Conservation (phyloP, 2,888 invertebrate species). For the Caenorhabditis japonica region DNA sequence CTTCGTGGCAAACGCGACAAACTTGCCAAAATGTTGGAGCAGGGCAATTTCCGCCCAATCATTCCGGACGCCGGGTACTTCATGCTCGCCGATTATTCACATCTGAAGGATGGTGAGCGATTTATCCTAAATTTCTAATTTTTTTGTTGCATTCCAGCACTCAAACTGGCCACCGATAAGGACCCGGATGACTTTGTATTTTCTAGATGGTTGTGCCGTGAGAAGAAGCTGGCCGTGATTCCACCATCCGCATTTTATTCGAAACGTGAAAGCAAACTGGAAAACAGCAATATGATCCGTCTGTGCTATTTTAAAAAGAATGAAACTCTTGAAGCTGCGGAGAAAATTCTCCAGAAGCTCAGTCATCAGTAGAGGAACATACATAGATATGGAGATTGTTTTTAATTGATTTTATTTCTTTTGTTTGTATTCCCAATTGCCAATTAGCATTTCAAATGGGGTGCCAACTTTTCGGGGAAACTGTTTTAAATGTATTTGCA, state of each 20-base stretch:
- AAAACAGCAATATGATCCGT: conserved; percentile 69
- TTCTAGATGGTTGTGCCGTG: conserved; percentile 94
- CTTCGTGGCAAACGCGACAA: conserved; percentile 86
- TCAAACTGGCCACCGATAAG: conserved; percentile 34
- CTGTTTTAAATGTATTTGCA: too few relatives aligned
- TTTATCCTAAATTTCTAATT: not conserved
- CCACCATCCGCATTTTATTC: conserved; percentile 95
- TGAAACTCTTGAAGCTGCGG: conserved; percentile 70
- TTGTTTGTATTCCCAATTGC: too few relatives aligned
- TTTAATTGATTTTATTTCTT: not conserved
- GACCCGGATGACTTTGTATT: conserved; percentile 86
- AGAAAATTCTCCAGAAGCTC: conserved; percentile 62
- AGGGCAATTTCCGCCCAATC: conserved; percentile 80
- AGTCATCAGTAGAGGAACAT: conserved; percentile 10
- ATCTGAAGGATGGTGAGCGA: conserved; percentile 58
- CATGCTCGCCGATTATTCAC: conserved; percentile 91
- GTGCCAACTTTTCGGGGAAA: too few relatives aligned
- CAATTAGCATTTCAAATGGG: too few relatives aligned
- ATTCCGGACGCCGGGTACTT: conserved; percentile 98
- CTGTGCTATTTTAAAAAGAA: conserved; percentile 76
- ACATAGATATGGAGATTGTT: not conserved
- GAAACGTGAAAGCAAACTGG: conserved; percentile 52
- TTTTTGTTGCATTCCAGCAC: conserved; percentile 2
- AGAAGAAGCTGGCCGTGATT: conserved; percentile 90
- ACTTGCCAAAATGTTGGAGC: conserved; percentile 83